These are phyloP conservation scores for Lepidocolaptes lacrymiger DNA, from an alignment of 2,797 vertebrate genomes.

Conservation along the genomic window DNA sequence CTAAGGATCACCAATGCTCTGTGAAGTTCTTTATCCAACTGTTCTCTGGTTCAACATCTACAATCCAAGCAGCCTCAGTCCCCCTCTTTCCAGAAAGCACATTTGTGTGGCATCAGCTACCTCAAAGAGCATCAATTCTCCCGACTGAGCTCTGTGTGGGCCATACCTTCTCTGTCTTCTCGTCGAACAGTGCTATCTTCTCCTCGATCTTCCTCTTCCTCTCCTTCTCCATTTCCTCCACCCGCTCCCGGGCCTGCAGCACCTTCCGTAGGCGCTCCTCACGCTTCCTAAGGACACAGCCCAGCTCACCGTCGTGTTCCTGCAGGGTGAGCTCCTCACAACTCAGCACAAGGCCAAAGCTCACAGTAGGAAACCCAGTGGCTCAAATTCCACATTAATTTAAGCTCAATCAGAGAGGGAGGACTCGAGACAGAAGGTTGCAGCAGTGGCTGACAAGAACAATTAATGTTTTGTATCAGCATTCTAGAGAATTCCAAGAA, in stretches of 20 bases:
- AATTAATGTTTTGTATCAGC: not conserved
- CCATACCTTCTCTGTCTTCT: conserved; percentile 90
- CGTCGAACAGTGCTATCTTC: conserved; percentile 89
- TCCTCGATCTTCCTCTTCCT: conserved; percentile 93
- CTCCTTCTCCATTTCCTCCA: conserved; percentile 88
- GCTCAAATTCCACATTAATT: not conserved
- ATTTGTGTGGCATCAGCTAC: rapidly evolving
- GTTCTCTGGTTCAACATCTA: not conserved
- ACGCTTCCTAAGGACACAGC: conserved; percentile 82
- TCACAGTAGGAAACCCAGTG: not conserved
- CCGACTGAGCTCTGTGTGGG: not conserved
- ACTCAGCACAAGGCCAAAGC: not conserved
- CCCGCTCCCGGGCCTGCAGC: conserved; percentile 88
- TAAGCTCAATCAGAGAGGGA: not conserved
- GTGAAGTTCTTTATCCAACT: not conserved
- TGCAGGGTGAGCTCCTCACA: not conserved
- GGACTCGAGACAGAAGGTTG: not conserved
- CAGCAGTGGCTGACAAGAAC: not conserved
- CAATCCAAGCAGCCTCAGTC: not conserved
- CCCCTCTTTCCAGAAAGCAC: not conserved
- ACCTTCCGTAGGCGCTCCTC: conserved; percentile 90
- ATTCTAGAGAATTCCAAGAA: not conserved
- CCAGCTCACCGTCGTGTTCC: rapidly evolving
- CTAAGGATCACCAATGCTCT: not conserved
- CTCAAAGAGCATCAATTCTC: rapidly evolving